Evolutionary conservation across 1,140 invertebrate genomes (phyloP).

Genomic region (Philaenus spumarius): DNA sequence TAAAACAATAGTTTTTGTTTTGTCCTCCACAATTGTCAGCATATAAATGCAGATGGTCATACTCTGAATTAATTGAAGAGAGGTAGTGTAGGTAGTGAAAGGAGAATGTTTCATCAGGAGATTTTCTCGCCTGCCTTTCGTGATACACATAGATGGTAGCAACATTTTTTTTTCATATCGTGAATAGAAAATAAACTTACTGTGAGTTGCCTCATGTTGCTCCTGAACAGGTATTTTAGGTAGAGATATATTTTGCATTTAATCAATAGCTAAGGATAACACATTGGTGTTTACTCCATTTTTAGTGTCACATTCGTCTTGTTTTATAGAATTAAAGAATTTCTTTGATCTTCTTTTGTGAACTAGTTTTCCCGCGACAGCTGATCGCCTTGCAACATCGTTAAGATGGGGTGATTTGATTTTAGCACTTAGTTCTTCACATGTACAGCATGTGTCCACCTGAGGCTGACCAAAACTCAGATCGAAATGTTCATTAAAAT

Average conservation of each 20-base stretch:
- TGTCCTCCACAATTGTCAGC: slow-evolving; percentile 19
- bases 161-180: slow-evolving; percentile 29
- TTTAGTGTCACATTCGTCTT: slow-evolving; percentile 12
- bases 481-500: slow-evolving; percentile 31
- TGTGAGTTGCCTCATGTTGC: slow-evolving; percentile 32
- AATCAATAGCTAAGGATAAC: slow-evolving; percentile 31
- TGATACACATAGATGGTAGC: slow-evolving; percentile 31
- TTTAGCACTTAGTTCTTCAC: slow-evolving; percentile 11
- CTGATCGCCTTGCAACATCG: slow-evolving; percentile 29
- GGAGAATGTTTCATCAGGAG: slow-evolving; percentile 31
- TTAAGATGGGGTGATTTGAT: slow-evolving; percentile 15
- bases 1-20: slow-evolving; percentile 24
- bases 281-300: slow-evolving; percentile 24
- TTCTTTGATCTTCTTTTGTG: slow-evolving; percentile 29
- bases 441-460: slow-evolving; percentile 12
- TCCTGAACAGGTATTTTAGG: slow-evolving; percentile 28
- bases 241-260: slow-evolving; percentile 35
- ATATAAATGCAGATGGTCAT: slow-evolving; percentile 29
- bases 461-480: slow-evolving; percentile 32
- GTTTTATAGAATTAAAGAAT: slow-evolving; percentile 31
- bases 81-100: slow-evolving; percentile 31
- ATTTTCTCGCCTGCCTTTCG: slow-evolving; percentile 29
- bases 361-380: slow-evolving; percentile 12
- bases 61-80: slow-evolving; percentile 6
- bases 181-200: slow-evolving; percentile 33